Evolutionary conservation across 2,797 vertebrate species (phyloP), one percentile per base, ranked within the genome.

Genomic region (Cyprinodon diabolis): DNA sequence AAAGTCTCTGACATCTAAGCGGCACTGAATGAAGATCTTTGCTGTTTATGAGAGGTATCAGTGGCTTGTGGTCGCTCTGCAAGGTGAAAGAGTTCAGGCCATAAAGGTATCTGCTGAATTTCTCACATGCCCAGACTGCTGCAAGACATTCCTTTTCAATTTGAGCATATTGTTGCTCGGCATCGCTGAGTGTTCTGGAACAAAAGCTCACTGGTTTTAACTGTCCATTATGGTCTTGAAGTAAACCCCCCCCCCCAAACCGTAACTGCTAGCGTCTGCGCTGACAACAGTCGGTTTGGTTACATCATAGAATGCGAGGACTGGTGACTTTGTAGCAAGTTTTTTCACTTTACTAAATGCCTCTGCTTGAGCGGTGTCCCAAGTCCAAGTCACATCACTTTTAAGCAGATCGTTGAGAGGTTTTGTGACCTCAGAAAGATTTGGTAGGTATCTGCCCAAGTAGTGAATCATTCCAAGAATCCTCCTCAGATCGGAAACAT

Each of bases 41-140:
- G 23, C 30, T 43, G 13, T 65, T 76, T 54, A 57, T 65, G 6
- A 70, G 58, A 10, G 49, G 68, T 30, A 25, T 30, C 5, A 75
- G 37, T 4, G 49, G 52, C 3, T 70, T 76, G 40, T 70, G 60
- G 23, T 70, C 49, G 19, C 43, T 75, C 9, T 75, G 48, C 11
- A 67, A 14, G 11, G 45, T 40, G 1, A 66, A 66, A 19, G 35
- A 43, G 63, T 66, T n/a, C 23, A 66, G 13, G 7, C 65, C 65
- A 25, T 40, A 25, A 11, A 68, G 30, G 48, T 68, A 51, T 35
- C 48, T 30, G 23, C 66, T 52, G 48, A 68, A 68, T 4, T 47
- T 48, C 25, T 68, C 47, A 30, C 52, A 78, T 37, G 58, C 43
- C n/a, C 74, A 69, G 1, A 75, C 37, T 1, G 4, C 45, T 14